Conservation (phyloP, 2,888 invertebrate genomes). For the Nomada ferruginata region DNA sequence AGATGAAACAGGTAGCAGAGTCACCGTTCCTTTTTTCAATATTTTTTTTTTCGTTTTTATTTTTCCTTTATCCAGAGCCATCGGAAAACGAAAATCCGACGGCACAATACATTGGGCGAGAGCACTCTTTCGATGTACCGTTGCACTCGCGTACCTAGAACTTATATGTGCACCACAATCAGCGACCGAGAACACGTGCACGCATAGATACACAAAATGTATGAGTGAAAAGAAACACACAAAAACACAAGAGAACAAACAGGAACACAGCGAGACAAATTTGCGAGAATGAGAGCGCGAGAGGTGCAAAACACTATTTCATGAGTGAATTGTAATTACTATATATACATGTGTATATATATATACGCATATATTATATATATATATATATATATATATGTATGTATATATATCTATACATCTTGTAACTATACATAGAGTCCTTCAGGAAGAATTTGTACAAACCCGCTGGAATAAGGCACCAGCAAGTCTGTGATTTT, state of each 20-base stretch:
- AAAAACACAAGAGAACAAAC: conserved; percentile 16
- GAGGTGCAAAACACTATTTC: conserved; percentile 63
- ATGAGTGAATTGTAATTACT: conserved; percentile 75
- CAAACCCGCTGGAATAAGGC: conserved; percentile 78
- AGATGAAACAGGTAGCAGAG: background rate
- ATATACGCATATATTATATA: conserved; percentile 69
- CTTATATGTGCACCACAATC: background rate
- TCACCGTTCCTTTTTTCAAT: conserved; percentile 47
- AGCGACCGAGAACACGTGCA: conserved; percentile 3
- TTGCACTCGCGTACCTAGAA: conserved; percentile 32
- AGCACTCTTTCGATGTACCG: conserved; percentile 33
- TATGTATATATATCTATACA: conserved; percentile 69
- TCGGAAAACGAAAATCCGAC: conserved; percentile 18
- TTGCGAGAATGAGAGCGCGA: conserved; percentile 40
- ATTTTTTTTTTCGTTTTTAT: conserved; percentile 32
- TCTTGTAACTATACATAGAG: conserved; percentile 79
- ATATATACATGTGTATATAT: conserved; percentile 71
- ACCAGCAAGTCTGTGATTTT: conserved; percentile 84
- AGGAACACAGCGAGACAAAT: conserved; percentile 16
- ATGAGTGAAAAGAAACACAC: background rate
- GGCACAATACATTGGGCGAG: conserved; percentile 9
- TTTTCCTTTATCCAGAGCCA: conserved; percentile 27
- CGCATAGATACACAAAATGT: conserved; percentile 15
- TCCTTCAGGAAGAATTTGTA: conserved; percentile 84
- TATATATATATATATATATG: conserved; percentile 72